These are phyloP conservation scores for Rhysida immarginata DNA, from an alignment of 1,140 invertebrate genomes.

Conservation along the genomic window DNA sequence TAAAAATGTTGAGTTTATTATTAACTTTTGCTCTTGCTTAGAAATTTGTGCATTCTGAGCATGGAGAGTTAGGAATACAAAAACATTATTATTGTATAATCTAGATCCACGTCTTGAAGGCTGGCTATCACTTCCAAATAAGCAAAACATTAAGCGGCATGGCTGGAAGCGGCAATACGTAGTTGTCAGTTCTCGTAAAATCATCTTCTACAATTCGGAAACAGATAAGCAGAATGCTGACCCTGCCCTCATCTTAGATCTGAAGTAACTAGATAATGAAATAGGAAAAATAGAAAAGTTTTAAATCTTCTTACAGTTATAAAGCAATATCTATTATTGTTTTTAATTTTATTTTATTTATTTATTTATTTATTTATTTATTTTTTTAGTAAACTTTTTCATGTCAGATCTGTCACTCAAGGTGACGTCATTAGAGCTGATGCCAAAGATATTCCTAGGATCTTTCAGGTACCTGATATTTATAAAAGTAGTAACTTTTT, in stretches of 20 bases:
- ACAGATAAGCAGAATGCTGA: conserved; percentile 87
- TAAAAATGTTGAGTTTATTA: neutral
- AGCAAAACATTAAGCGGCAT: conserved; percentile 85
- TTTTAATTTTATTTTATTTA: conserved; percentile 2
- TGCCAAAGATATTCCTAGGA: conserved; percentile 96
- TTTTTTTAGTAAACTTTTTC: conserved; percentile 78
- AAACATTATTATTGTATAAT: too few species aligned
- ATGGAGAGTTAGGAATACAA: neutral
- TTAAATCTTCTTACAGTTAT: conserved; percentile 3
- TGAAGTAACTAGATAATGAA: conserved; percentile 47
- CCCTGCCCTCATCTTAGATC: conserved; percentile 84
- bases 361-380: conserved; percentile 3
- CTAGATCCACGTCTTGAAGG: conserved; percentile 71
- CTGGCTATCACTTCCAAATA: conserved; percentile 87
- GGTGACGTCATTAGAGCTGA: conserved; percentile 96
- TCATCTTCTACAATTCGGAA: conserved; percentile 94
- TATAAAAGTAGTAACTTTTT: too few species aligned
- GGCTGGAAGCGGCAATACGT: conserved; percentile 96
- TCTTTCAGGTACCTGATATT: conserved; percentile 84
- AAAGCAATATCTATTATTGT: conserved; percentile 2
- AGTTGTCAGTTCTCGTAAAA: conserved; percentile 89
- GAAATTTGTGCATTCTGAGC: too few species aligned
- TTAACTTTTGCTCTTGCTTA: neutral
- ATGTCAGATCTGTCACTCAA: conserved; percentile 93
- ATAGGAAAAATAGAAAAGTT: neutral